Conservation (phyloP, 2,113 vertebrate genomes). For the Macquaria ambigua region DNA sequence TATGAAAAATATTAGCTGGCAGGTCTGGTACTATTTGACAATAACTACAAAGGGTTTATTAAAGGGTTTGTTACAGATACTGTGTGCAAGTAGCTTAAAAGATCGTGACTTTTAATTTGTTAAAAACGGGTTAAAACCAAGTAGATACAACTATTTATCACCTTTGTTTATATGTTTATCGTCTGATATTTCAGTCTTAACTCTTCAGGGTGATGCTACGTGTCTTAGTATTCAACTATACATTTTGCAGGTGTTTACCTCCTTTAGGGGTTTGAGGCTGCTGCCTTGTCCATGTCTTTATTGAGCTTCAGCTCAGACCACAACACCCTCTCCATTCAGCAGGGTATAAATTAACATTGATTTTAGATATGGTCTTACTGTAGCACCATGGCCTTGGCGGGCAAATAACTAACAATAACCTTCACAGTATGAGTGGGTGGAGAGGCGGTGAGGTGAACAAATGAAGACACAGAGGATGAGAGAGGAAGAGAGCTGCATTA, state of each 20-base stretch:
- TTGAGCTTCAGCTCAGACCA: slow-evolving; percentile 38
- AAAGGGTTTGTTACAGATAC: background rate
- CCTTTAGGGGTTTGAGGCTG: slow-evolving; percentile 4
- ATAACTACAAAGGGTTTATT: background rate
- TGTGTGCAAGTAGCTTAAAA: background rate
- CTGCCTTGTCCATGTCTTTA: slow-evolving; percentile 31
- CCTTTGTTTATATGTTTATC: background rate
- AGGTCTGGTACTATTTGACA: background rate
- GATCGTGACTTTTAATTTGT: background rate
- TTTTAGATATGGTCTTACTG: slow-evolving; percentile 53
- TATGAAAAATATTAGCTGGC: background rate
- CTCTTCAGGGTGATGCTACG: background rate
- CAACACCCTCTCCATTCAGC: slow-evolving; percentile 51
- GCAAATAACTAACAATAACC: slow-evolving; percentile 63
- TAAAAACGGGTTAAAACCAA: background rate
- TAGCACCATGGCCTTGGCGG: slow-evolving; percentile 53
- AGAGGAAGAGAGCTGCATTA: slow-evolving; percentile 7
- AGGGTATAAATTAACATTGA: slow-evolving; percentile 68
- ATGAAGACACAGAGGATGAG: slow-evolving; percentile 22
- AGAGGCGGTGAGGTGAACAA: background rate
- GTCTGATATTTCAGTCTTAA: background rate
- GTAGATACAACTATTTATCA: background rate
- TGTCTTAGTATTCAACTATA: background rate
- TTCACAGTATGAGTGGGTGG: slow-evolving; percentile 45
- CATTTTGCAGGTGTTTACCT: slow-evolving; percentile 2